A percentile compares a stretch with the other conserved stretches of the same genome.
phyloP scores from a whole-genome alignment of 1,140 invertebrate genomes.

The Muscidifurax raptorellus region DNA sequence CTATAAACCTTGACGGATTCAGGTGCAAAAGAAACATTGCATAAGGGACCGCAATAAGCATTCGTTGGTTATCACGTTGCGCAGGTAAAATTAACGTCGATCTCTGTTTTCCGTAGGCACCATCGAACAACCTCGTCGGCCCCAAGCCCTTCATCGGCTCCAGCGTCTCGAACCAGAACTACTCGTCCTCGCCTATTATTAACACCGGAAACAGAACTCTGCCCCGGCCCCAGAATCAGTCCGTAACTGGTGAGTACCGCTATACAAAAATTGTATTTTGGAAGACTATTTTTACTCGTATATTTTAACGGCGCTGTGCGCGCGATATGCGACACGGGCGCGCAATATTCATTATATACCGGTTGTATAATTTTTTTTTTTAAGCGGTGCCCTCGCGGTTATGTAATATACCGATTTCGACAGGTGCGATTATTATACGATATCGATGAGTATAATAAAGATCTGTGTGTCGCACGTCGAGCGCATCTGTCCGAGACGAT shows the following conservation, averaged over 20 bases:
- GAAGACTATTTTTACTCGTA: neutral
- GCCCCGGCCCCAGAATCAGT: conserved; percentile 71
- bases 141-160: conserved; percentile 80
- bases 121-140: conserved; percentile 71
- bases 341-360: neutral
- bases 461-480: no score
- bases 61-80: no score
- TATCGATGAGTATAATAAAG: no score
- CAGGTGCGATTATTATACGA: no score
- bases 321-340: neutral
- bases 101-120: conserved; percentile 2
- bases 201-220: conserved; percentile 71
- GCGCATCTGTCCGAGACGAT: no score
- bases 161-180: conserved; percentile 66
- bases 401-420: no score
- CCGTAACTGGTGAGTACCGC: conserved; percentile 70
- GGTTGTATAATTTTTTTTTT: neutral
- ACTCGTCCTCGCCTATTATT: conserved; percentile 67
- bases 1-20: no score
- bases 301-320: neutral
- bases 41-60: no score
- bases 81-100: no score
- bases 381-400: no score
- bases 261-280: neutral
- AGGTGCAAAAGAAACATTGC: no score